Evolutionary conservation across 2,113 vertebrate species (phyloP), one percentile per base, ranked within the genome.

Genomic region (Nerophis ophidion): DNA sequence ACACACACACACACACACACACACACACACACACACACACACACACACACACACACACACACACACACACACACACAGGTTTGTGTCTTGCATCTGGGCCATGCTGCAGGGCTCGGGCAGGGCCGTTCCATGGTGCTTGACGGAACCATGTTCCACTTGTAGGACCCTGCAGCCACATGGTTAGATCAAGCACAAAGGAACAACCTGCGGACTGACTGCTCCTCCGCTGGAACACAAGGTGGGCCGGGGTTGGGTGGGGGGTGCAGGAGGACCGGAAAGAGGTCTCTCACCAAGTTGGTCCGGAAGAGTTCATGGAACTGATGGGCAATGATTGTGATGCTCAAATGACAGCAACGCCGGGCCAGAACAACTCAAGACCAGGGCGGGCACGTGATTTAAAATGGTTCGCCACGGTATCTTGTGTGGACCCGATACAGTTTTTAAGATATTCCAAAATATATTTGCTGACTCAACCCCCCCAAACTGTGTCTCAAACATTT

Each of bases 111-210:
- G 93, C 89, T 26, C 91, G 93, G 91, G 94, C 96, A 93, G 90
- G 92, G 95, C 86, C 96, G 93, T 97, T 96, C 96, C 96, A 94
- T 98, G 95, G 97, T 98, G 95, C 97, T 99, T 99, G 97, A 99
- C 93, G 92, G 96, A 99, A 99, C 97, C 97, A 99, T 98, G 97
- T 96, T 95, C 96, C 95, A 94, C 93, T 93, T 56, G 89, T 92
- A 72, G 81, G 81, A 95, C 94, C 93, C 94, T 94, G 87, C 93
- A 96, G 96, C 89, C 96, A 98, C 97, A 99, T 99, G 97, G 97
- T 99, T 99, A 98, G 95, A 99, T 99, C 97, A 99, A 99, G 97
- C 97, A 99, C 97, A 98, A 98, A 93, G 94, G 96, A 98, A 98
- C 96, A 97, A 94, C 96, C 94, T 93, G 97, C 95, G 90, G 89